These are phyloP conservation scores for Pachycephala philippinensis DNA, from an alignment of 2,113 vertebrate species.

Conservation along the genomic window DNA sequence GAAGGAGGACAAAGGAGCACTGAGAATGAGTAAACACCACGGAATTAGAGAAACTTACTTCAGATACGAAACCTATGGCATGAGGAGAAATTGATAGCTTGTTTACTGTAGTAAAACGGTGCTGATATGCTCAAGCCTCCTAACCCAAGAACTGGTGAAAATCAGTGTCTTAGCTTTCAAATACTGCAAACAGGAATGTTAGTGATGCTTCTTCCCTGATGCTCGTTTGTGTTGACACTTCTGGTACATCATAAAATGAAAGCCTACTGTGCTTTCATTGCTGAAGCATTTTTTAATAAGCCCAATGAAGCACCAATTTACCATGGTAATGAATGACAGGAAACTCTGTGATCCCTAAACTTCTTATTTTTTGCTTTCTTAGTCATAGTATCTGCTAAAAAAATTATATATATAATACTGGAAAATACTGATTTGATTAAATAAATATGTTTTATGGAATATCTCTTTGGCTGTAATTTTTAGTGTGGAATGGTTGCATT, in stretches of 20 bases:
- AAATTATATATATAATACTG: too few relatives aligned
- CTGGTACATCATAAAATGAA: not conserved
- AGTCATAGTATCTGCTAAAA: not conserved
- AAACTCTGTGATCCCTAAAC: not conserved
- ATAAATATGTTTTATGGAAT: not conserved
- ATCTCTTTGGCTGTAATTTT: not conserved
- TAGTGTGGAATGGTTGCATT: not conserved
- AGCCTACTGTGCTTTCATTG: not conserved
- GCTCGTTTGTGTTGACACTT: not conserved
- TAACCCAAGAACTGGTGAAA: not conserved
- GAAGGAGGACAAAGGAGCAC: not conserved
- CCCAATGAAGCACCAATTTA: not conserved
- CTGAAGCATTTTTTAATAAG: not conserved
- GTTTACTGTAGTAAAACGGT: not conserved
- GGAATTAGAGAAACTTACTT: not conserved
- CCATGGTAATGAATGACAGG: not conserved
- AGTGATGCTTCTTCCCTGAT: not conserved
- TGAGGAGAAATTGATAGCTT: not conserved
- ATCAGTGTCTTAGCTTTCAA: not conserved
- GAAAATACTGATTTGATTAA: not conserved
- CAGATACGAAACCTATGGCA: not conserved
- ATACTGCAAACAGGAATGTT: not conserved
- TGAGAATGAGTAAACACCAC: not conserved
- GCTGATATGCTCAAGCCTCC: not conserved
- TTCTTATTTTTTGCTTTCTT: not conserved